Evolutionary conservation across 2,113 vertebrate genomes (phyloP).

Genomic region (Hydrolagus affinis): DNA sequence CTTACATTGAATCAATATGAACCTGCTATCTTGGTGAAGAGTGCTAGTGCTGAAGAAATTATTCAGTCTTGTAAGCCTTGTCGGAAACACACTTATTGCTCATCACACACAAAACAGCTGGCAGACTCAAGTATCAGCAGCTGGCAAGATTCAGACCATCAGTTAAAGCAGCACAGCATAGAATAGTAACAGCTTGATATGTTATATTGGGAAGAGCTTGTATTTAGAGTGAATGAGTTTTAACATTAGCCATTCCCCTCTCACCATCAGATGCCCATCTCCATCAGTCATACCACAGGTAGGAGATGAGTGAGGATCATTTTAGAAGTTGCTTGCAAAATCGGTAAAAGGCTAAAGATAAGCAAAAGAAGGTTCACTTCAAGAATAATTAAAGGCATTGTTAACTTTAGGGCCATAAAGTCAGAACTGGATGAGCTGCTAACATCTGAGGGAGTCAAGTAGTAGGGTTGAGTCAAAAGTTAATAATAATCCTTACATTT

Average conservation of each 20-base stretch:
- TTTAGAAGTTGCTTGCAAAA: background rate
- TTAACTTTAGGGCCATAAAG: background rate
- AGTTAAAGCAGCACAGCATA: background rate
- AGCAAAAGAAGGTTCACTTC: too few species aligned
- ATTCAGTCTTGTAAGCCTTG: background rate
- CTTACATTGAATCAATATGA: background rate
- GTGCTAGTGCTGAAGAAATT: background rate
- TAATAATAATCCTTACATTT: too few species aligned
- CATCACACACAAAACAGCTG: background rate
- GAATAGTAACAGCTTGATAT: background rate
- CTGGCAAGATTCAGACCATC: background rate
- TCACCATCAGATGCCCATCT: background rate
- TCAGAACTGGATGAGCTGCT: background rate
- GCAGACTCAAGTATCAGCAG: slow-evolving; percentile 2
- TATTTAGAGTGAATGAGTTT: background rate
- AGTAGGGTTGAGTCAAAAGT: background rate
- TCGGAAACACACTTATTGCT: too few species aligned
- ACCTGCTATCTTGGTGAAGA: background rate
- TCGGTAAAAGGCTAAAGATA: background rate
- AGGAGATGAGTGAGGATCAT: background rate
- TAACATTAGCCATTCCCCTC: background rate
- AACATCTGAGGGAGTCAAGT: background rate
- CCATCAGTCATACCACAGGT: background rate
- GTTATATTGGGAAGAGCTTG: background rate
- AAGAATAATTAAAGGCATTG: background rate